These are phyloP conservation scores for Micromys minutus DNA, from an alignment of 2,113 vertebrate species.

Conservation along the genomic window DNA sequence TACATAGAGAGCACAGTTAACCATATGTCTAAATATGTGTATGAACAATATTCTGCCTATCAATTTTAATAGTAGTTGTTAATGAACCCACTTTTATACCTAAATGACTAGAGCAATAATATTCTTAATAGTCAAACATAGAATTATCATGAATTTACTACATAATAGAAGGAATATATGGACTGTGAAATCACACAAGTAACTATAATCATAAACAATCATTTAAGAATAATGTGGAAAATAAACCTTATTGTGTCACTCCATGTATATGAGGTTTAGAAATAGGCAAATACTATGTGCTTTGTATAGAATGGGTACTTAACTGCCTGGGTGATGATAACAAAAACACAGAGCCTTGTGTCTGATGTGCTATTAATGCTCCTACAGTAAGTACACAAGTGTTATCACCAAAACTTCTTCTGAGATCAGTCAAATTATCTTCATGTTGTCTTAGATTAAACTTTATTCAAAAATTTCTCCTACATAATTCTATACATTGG, in stretches of 20 bases:
- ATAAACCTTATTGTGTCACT: neutral
- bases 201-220: neutral
- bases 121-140: neutral
- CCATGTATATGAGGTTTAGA: neutral
- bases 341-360: neutral
- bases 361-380: neutral
- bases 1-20: neutral
- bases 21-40: neutral
- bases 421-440: neutral
- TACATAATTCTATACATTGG: neutral
- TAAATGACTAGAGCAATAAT: neutral
- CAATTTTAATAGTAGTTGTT: neutral
- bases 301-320: neutral
- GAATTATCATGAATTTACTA: neutral
- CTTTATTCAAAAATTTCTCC: neutral
- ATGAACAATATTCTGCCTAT: neutral
- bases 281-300: neutral
- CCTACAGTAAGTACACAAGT: neutral
- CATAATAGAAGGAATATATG: neutral
- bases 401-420: neutral
- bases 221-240: neutral
- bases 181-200: neutral
- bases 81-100: neutral
- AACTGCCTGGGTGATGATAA: neutral
- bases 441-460: neutral